Evolutionary conservation across 2,888 invertebrate genomes (phyloP).

Genomic region (Aradus depressus): DNA sequence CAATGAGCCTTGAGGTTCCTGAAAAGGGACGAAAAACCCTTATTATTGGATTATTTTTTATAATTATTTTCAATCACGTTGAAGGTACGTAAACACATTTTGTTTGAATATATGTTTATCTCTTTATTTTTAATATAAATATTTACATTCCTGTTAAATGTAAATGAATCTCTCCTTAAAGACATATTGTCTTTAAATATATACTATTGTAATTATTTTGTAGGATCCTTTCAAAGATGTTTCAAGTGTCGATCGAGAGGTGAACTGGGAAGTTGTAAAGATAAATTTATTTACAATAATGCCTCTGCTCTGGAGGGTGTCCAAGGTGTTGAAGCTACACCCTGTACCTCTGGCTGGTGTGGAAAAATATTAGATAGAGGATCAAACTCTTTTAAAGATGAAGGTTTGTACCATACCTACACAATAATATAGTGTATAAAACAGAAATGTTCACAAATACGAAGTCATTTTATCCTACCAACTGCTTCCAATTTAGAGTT

Average conservation of each 20-base stretch:
- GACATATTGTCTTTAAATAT: constrained; percentile 25
- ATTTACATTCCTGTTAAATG: no score
- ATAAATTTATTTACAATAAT: constrained; percentile 64
- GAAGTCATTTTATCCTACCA: no score
- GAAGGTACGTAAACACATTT: no score
- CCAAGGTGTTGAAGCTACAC: constrained; percentile 60
- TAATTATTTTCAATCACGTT: no score
- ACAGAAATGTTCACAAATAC: no score
- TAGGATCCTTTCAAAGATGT: constrained; percentile 63
- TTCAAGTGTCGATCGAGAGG: constrained; percentile 77
- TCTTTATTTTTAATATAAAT: no score
- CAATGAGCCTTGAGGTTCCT: neutral
- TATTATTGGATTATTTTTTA: no score
- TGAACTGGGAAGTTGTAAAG: constrained; percentile 77
- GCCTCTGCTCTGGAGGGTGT: constrained; percentile 59
- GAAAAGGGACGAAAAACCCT: no score
- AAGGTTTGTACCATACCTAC: constrained; percentile 44
- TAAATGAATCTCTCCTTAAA: neutral
- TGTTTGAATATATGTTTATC: no score
- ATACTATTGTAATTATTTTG: constrained; percentile 35
- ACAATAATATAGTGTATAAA: no score
- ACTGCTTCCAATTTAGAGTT: no score
- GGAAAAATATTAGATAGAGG: constrained; percentile 74
- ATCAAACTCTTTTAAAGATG: constrained; percentile 57
- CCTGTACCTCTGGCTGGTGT: constrained; percentile 87